These are phyloP conservation scores for Xiphophorus couchianus DNA, from an alignment of 2,113 vertebrate species.

Conservation along the genomic window DNA sequence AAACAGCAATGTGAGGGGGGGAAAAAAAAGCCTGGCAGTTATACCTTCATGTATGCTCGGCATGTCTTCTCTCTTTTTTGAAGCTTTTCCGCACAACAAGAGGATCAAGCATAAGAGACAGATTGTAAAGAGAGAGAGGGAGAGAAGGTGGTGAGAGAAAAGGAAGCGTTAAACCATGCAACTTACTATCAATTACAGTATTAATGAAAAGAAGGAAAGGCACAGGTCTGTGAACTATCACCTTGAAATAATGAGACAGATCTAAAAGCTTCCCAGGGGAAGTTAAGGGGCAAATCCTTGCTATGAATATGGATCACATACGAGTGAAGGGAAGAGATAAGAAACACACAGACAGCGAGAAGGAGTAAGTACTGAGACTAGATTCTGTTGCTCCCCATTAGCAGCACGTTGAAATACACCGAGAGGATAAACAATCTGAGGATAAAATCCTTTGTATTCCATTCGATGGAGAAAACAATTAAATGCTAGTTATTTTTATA, in stretches of 20 bases:
- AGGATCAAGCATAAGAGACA: constrained; percentile 60
- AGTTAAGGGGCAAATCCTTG: constrained; percentile 29
- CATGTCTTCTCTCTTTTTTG: constrained; percentile 99
- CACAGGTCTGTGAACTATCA: constrained; percentile 35
- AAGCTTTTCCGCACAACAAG: constrained; percentile 87
- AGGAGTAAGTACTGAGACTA: constrained; percentile 43
- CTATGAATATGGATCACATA: constrained; percentile 61
- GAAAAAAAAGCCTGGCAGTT: constrained; percentile 43
- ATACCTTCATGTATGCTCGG: constrained; percentile 99
- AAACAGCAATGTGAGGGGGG: constrained; percentile 61
- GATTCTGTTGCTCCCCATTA: constrained; percentile 64
- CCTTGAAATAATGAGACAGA: constrained; percentile 39
- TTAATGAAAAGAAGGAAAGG: constrained; percentile 46
- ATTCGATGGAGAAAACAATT: constrained; percentile 55
- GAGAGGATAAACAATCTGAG: constrained; percentile 63
- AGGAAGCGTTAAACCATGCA: constrained; percentile 73
- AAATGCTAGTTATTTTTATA: constrained; percentile 40
- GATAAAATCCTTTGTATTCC: constrained; percentile 68
- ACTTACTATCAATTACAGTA: constrained; percentile 57
- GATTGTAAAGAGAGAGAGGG: constrained; percentile 67
- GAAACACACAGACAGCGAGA: constrained; percentile 19
- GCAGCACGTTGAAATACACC: constrained; percentile 64
- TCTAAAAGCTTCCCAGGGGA: constrained; percentile 36
- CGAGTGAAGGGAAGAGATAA: constrained; percentile 38
- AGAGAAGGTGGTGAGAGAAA: constrained; percentile 58